These are phyloP conservation scores for Drosophila rufa DNA, from an alignment of 1,140 invertebrate genomes.

Conservation along the genomic window DNA sequence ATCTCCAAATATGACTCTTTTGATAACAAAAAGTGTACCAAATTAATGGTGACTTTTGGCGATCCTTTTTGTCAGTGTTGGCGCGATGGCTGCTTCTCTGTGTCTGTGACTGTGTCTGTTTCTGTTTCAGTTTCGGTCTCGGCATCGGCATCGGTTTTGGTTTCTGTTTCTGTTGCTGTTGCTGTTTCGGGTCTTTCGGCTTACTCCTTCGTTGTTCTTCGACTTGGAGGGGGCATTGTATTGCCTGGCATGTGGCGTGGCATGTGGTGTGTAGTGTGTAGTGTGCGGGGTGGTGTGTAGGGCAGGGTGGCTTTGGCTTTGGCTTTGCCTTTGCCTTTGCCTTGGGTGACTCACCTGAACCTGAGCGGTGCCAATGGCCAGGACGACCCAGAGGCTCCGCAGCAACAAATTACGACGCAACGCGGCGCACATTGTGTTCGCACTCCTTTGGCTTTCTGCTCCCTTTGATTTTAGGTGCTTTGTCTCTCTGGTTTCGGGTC, in stretches of 20 bases:
- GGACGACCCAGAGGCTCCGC: constrained; percentile 71
- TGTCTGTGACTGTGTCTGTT: constrained; percentile 5
- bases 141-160: constrained; percentile 16
- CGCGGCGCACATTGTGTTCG: constrained; percentile 74
- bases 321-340: neutral
- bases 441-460: constrained; percentile 40
- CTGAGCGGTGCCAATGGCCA: constrained; percentile 74
- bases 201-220: constrained; percentile 33
- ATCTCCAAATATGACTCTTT: no score
- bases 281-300: constrained; percentile 6
- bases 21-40: no score
- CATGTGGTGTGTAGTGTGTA: neutral
- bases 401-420: constrained; percentile 80
- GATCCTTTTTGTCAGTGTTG: neutral
- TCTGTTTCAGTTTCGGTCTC: constrained; percentile 20
- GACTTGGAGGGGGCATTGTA: constrained; percentile 17
- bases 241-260: constrained; percentile 6
- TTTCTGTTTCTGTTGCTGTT: constrained; percentile 31
- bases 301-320: constrained; percentile 5
- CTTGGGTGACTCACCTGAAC: constrained; percentile 74
- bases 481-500: no score
- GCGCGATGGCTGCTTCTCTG: neutral
- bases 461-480: neutral
- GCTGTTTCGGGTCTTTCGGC: constrained; percentile 46
- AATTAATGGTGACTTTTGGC: no score